phyloP scores from a whole-genome alignment of 2,888 invertebrate species.

The Taphrorychus bicolor region DNA sequence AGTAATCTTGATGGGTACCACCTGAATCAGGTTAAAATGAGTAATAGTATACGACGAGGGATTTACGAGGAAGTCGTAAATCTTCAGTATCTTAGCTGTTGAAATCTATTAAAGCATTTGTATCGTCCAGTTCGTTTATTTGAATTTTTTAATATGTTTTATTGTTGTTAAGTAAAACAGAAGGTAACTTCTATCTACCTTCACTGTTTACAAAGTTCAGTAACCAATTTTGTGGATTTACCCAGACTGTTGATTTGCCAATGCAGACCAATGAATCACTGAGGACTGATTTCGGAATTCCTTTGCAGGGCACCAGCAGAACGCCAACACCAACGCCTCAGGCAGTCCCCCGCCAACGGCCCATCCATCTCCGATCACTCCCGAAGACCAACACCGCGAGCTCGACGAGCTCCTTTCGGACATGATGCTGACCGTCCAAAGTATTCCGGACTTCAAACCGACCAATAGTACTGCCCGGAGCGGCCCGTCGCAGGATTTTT shows the following conservation, averaged over 20 bases:
- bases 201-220: too few relatives aligned
- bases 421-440: slow-evolving; percentile 88
- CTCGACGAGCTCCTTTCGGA: slow-evolving; percentile 85
- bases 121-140: too few relatives aligned
- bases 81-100: too few relatives aligned
- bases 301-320: slow-evolving; percentile 59
- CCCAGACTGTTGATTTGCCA: too few relatives aligned
- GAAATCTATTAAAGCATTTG: too few relatives aligned
- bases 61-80: neutral
- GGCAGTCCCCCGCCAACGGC: slow-evolving; percentile 59
- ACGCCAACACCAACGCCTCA: slow-evolving; percentile 60
- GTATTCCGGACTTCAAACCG: slow-evolving; percentile 70
- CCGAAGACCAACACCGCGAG: slow-evolving; percentile 69
- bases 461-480: slow-evolving; percentile 40
- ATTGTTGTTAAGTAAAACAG: too few relatives aligned
- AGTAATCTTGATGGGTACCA: neutral
- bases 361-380: slow-evolving; percentile 60
- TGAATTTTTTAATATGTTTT: too few relatives aligned
- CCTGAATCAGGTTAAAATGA: neutral
- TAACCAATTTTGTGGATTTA: too few relatives aligned
- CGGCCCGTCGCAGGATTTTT: slow-evolving; percentile 44
- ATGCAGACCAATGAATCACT: neutral
- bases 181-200: too few relatives aligned
- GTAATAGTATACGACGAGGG: neutral
- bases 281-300: neutral